These are phyloP conservation scores for Corvus cornix DNA, from an alignment of 2,113 vertebrate species.

Conservation along the genomic window DNA sequence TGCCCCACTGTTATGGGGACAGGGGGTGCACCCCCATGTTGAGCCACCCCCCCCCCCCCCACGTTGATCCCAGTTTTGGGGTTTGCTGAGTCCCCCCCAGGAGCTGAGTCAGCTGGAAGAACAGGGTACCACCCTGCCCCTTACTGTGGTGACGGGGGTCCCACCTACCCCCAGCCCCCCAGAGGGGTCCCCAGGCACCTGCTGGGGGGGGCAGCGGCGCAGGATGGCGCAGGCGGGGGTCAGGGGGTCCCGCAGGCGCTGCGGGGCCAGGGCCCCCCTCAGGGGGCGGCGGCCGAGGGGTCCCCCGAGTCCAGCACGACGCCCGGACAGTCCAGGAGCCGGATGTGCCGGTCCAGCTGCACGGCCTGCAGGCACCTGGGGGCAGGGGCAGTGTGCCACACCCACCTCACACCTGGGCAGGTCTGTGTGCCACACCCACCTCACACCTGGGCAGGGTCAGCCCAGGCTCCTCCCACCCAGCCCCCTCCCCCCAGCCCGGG, in stretches of 20 bases:
- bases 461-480: too few species aligned
- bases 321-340: neutral
- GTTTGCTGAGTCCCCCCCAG: too few species aligned
- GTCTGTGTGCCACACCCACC: too few species aligned
- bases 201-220: constrained; percentile 47
- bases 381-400: too few species aligned
- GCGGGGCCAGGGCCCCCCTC: neutral
- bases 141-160: neutral
- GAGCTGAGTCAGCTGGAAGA: neutral
- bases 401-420: too few species aligned
- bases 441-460: neutral
- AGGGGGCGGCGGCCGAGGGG: neutral
- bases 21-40: neutral
- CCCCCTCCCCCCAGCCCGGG: too few species aligned
- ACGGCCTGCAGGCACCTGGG: neutral
- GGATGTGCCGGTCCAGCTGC: neutral
- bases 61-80: neutral
- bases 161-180: neutral
- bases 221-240: constrained; percentile 63
- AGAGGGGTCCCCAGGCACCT: neutral
- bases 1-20: neutral
- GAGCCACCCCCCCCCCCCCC: too few species aligned
- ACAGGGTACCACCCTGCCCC: too few species aligned
- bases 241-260: constrained; percentile 74
- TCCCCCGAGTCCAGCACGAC: neutral